These are phyloP conservation scores for Enteromius trimaculatus DNA, from an alignment of 2,797 vertebrate species.

Conservation along the genomic window DNA sequence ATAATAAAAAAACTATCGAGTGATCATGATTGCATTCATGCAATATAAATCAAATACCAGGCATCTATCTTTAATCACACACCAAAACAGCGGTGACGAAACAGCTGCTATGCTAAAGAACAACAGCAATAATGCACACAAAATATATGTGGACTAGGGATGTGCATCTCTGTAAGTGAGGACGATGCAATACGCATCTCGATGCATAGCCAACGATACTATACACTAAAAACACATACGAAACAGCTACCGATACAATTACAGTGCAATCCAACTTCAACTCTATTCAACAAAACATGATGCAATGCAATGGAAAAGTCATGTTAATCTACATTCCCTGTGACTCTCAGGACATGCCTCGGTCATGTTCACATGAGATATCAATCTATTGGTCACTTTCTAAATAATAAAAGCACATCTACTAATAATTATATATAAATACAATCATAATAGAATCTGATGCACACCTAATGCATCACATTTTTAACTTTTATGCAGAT, in stretches of 20 bases:
- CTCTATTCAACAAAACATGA: background rate
- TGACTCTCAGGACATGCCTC: background rate
- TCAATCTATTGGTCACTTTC: background rate
- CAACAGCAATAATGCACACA: conserved; percentile 30
- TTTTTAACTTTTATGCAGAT: background rate
- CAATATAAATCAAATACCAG: conserved; percentile 54
- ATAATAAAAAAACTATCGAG: conserved; percentile 53
- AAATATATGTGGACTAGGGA: background rate
- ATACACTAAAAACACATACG: background rate
- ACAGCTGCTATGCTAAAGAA: conserved; percentile 9
- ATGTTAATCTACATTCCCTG: background rate
- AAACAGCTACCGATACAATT: background rate
- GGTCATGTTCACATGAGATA: background rate
- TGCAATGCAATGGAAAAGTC: background rate
- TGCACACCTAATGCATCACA: too few relatives aligned
- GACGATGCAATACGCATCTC: background rate
- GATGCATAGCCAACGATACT: background rate
- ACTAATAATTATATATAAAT: background rate
- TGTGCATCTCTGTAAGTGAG: background rate
- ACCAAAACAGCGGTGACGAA: conserved; percentile 16
- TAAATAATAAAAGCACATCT: background rate
- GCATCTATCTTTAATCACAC: conserved; percentile 46
- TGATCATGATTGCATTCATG: conserved; percentile 40
- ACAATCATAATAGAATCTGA: background rate
- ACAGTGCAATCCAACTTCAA: background rate